Evolutionary conservation across 2,888 invertebrate genomes (phyloP), one percentile per base, ranked within the genome.

Genomic region (Laothoe populi): DNA sequence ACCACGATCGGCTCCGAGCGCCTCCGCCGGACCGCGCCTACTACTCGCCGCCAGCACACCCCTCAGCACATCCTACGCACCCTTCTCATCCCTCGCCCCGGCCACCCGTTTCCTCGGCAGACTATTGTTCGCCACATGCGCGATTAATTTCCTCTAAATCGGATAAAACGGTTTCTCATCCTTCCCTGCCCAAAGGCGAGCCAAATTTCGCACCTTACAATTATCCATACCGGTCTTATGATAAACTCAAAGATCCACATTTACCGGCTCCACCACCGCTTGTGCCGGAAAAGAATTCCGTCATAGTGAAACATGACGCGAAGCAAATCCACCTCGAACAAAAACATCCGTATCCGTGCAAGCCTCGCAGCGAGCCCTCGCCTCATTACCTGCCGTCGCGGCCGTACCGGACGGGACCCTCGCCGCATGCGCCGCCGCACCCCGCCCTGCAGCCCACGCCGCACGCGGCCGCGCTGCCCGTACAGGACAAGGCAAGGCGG

Each of bases 241-340:
- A 94, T 74, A 95, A 95, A 84, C 91, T 94, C 63, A 95, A 94
- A 83, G 91, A 93, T 70, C 95, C 94, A 79, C 90, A 93, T 70
- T 85, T 95, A 62, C 94, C 95, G 64, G 95, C 95, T 68, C 95
- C 95, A 19, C 95, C 96, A 60, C 95, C 95, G 4, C 86, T 96
- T 63, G 92, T 95, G 70, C 94, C 95, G 73, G 96, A 96, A 84
- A 96, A 96, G 84, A 96, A 94, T 84, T 95, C 96, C 78, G 96
- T 96, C 81, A 96, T 96, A 83, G 96, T 96, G 66, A 96, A 96
- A 81, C 96, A 96, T 83, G 96, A 96, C 77, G 94, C 94, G 61
- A 95, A 96, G 82, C 94, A 94, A 77, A 88, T 92, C 49, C 94
- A 94, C 79, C 80, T 95, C 65, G 95, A 95, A 81, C 94, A 81